Conservation (phyloP, 2,888 invertebrate genomes). For the Laspeyria flexula region DNA sequence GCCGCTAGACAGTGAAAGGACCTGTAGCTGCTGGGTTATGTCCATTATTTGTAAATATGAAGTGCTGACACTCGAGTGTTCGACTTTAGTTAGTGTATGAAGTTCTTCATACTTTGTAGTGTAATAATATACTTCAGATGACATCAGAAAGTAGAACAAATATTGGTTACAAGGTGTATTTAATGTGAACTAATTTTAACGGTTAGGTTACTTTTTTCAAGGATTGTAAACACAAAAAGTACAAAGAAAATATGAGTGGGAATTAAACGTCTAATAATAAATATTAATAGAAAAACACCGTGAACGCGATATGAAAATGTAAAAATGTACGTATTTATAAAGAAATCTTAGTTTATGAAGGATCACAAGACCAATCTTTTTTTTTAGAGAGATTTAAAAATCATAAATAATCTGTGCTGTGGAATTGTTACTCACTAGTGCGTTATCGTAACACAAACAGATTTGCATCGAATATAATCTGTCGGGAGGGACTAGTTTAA, state of each 20-base stretch:
- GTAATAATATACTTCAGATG: conserved; percentile 66
- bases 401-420: conserved; percentile 59
- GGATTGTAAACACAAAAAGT: conserved; percentile 75
- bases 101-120: conserved; percentile 65
- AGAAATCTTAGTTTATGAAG: conserved; percentile 55
- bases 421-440: conserved; percentile 71
- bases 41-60: conserved; percentile 67
- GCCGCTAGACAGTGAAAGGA: conserved; percentile 45
- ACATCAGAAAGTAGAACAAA: conserved; percentile 74
- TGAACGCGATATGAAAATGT: conserved; percentile 61
- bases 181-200: conserved; percentile 68
- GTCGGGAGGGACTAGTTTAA: conserved; percentile 27
- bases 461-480: conserved; percentile 29
- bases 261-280: conserved; percentile 57
- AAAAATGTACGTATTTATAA: conserved; percentile 70
- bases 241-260: conserved; percentile 74
- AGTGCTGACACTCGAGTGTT: conserved; percentile 55
- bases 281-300: conserved; percentile 54
- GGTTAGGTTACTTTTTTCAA: conserved; percentile 70
- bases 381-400: conserved; percentile 50
- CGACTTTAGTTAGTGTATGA: conserved; percentile 65
- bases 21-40: conserved; percentile 49
- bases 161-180: conserved; percentile 68
- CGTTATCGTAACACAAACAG: conserved; percentile 44
- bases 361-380: conserved; percentile 65